Base-by-base conservation (phyloP, 1,140 invertebrate species). In the Atta texana region DNA sequence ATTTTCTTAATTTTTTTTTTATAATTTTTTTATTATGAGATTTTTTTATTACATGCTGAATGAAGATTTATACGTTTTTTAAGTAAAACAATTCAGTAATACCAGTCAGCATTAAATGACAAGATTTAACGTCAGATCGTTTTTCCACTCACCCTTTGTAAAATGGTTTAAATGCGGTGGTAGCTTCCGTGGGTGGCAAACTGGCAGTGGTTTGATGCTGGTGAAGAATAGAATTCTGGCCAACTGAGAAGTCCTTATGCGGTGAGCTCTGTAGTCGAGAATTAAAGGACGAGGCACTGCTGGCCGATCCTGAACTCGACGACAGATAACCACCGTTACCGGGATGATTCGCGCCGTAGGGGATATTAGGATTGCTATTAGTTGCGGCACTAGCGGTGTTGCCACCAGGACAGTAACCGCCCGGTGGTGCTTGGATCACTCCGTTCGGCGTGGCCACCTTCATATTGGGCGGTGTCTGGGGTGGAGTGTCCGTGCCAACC, bases 381-480 rank as follows among this genome's bases (percentile, higher is more conserved):
- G 31, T 92, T 31, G 80, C 78, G 14, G 71, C 63, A 89, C 90
- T 95, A 90, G 87, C 91, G 21, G 77, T 69, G 91, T 93, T 94
- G 94, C 95, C 94, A 95, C 92, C 93, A 94, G 94, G 94, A 93
- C 96, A 94, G 91, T 96, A 96, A 91, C 95, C 95, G 93, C 95
- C 94, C 93, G 96, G 95, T 93, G 96, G 94, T 88, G 95, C 94
- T 95, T 95, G 95, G 96, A 96, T 95, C 91, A 97, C 94, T 94
- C 96, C 92, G 96, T 96, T 94, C 92, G 97, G 97, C 93, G 96
- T 97, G 91, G 97, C 97, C 93, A 98, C 96, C 94, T 98, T 98
- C 97, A 98, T 98, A 95, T 98, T 98, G 93, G 98, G 98, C 82
- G 98, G 98, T 88, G 98, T 98, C 95, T 98, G 98, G 39, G 98